Percentiles rank a stretch among this genome's conserved stretches.
Evolutionary conservation across 1,140 invertebrate species (phyloP).

Genomic region (Cotesia chilonis): DNA sequence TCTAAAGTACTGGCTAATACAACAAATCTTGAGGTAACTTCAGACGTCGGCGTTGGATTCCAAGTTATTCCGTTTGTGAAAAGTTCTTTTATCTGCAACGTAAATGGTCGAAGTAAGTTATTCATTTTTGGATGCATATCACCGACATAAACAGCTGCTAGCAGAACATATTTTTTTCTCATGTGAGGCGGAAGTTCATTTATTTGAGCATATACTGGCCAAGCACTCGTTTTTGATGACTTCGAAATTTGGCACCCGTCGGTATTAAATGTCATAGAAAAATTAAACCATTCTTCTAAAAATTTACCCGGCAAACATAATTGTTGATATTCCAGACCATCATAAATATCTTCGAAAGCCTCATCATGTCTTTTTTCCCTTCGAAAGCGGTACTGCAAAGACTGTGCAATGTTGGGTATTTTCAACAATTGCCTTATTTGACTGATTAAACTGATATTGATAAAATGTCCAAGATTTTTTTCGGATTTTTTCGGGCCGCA

Average conservation of each 20-base stretch:
- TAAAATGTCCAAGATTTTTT: slow-evolving; percentile 13
- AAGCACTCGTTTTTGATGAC: slow-evolving; percentile 29
- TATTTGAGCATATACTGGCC: slow-evolving; percentile 32
- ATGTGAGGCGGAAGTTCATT: slow-evolving; percentile 6
- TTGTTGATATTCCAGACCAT: slow-evolving; percentile 27
- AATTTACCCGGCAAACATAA: slow-evolving; percentile 22
- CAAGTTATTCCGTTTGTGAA: slow-evolving; percentile 35
- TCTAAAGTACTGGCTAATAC: slow-evolving; percentile 24
- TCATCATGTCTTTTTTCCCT: slow-evolving; percentile 5
- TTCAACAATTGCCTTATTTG: slow-evolving; percentile 20
- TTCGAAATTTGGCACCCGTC: slow-evolving; percentile 34
- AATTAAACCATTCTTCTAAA: slow-evolving; percentile 27
- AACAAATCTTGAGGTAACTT: slow-evolving; percentile 34
- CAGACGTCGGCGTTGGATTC: slow-evolving; percentile 24
- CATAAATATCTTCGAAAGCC: slow-evolving; percentile 27
- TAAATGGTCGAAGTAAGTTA: slow-evolving; percentile 29
- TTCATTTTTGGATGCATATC: slow-evolving; percentile 24
- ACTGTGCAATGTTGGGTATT: neutral
- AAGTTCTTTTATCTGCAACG: slow-evolving; percentile 25
- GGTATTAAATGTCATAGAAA: slow-evolving; percentile 35
- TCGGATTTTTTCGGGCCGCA: slow-evolving; percentile 4
- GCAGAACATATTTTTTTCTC: slow-evolving; percentile 38
- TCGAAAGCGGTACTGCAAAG: slow-evolving; percentile 16
- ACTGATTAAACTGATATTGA: slow-evolving; percentile 1
- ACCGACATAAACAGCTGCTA: slow-evolving; percentile 37